Conservation (phyloP, 2,797 vertebrate species). For the Sus cebifrons region DNA sequence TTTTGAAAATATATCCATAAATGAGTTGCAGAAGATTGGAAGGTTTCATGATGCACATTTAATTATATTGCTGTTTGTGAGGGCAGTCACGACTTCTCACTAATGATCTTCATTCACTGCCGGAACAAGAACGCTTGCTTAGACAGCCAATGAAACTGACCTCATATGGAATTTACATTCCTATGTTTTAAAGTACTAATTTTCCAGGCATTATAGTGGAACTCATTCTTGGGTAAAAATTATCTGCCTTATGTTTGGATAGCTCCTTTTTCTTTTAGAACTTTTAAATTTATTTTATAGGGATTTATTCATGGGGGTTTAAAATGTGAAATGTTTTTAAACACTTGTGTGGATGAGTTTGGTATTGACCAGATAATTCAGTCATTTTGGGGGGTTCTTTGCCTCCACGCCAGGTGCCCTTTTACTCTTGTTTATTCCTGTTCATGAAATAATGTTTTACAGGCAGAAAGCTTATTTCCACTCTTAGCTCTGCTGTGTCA, state of each 20-base stretch:
- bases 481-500: not conserved
- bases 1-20: not conserved
- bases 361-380: not conserved
- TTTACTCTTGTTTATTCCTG: not conserved
- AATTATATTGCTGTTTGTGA: not conserved
- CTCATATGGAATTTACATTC: not conserved
- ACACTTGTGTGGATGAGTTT: not conserved
- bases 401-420: not conserved
- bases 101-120: not conserved
- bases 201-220: not conserved
- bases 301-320: constrained; percentile 1
- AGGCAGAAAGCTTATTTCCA: not conserved
- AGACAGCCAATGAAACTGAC: not conserved
- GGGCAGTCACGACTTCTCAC: not conserved
- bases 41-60: not conserved
- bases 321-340: constrained; percentile 19
- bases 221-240: not conserved
- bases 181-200: not conserved
- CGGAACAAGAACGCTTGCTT: not conserved
- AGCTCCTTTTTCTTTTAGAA: not conserved
- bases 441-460: constrained; percentile 22
- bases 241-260: constrained; percentile 5
- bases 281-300: not conserved
- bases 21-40: not conserved
- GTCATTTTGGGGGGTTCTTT: not conserved